Percentiles rank a stretch among this genome's conserved stretches.
Conservation (phyloP, 2,113 vertebrate genomes). For the Antechinus stuartii region DNA sequence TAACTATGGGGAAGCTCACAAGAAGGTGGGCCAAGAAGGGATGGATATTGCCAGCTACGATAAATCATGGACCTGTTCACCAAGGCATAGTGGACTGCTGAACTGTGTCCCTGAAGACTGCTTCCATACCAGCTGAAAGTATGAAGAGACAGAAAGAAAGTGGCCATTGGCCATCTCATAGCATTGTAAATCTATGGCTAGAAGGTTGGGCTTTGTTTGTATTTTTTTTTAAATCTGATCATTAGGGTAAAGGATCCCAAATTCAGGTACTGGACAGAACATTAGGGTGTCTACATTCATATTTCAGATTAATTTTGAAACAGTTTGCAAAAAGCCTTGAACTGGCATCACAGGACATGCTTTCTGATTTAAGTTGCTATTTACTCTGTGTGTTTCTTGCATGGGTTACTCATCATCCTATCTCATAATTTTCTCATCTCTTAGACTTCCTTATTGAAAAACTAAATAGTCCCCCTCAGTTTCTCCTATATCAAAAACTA, state of each 20-base stretch:
- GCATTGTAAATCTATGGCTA: not conserved
- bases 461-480: constrained; percentile 85
- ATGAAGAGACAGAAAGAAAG: not conserved
- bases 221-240: not conserved
- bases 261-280: not conserved
- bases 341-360: not conserved
- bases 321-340: not conserved
- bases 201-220: not conserved
- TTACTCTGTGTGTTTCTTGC: not conserved
- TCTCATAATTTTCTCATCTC: not conserved
- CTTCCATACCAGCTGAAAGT: not conserved
- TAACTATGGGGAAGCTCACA: not conserved
- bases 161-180: not conserved
- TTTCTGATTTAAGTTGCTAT: not conserved
- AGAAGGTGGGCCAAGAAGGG: not conserved
- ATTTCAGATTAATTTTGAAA: constrained; percentile 37
- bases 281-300: not conserved
- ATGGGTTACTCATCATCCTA: not conserved
- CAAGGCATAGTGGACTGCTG: not conserved
- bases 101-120: not conserved
- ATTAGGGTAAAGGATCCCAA: not conserved
- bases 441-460: constrained; percentile 92
- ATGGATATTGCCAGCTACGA: not conserved
- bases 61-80: not conserved
- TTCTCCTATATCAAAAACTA: constrained; percentile 88